Conservation (phyloP, 2,113 vertebrate genomes). For the Bettongia penicillata region DNA sequence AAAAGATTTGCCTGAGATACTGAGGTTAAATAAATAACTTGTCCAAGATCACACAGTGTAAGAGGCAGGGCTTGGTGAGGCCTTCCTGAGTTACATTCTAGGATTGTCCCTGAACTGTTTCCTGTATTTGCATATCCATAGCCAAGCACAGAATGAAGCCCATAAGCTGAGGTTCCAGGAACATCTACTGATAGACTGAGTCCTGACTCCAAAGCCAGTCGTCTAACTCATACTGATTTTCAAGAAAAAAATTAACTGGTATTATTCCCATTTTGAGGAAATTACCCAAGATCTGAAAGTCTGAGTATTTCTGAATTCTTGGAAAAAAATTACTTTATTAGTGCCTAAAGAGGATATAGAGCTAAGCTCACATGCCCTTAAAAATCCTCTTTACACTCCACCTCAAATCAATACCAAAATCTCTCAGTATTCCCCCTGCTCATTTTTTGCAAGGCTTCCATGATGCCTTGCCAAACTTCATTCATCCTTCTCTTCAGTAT, state of each 20-base stretch:
- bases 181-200: background rate
- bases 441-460: background rate
- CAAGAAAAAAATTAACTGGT: background rate
- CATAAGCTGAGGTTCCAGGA: background rate
- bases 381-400: background rate
- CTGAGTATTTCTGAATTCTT: background rate
- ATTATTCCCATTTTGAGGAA: background rate
- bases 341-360: background rate
- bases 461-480: background rate
- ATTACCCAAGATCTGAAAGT: background rate
- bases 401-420: background rate
- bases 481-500: background rate
- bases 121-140: background rate
- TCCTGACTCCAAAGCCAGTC: background rate
- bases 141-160: background rate
- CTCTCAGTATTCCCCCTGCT: background rate
- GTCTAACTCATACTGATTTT: background rate
- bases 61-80: background rate
- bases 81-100: background rate
- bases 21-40: background rate
- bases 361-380: background rate
- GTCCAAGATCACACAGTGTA: background rate
- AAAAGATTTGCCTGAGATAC: background rate
- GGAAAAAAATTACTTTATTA: constrained; percentile 14
- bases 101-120: background rate